These are phyloP conservation scores for Dryobota labecula DNA, from an alignment of 2,888 invertebrate genomes.

Conservation along the genomic window DNA sequence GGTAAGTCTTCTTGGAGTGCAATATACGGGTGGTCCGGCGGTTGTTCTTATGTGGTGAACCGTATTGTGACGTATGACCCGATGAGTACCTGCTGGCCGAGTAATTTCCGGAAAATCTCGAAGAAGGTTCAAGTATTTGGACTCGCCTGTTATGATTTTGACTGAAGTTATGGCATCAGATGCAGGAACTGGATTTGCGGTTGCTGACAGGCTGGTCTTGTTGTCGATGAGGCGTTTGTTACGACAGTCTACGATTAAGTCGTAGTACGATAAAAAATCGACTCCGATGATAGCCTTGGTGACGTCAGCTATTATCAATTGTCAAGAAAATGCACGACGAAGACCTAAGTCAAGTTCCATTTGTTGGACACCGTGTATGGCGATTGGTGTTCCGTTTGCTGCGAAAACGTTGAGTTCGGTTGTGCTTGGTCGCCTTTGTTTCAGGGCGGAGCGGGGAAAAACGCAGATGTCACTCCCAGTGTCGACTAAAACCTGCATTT, in stretches of 20 bases:
- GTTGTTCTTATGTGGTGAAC: constrained; percentile 17
- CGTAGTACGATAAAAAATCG: constrained; percentile 2
- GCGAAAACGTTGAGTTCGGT: constrained; percentile 2
- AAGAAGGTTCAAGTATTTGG: neutral
- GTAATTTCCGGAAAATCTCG: constrained; percentile 14
- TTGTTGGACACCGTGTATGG: constrained; percentile 1
- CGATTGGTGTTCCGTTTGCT: constrained; percentile 7
- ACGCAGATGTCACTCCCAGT: too few relatives aligned
- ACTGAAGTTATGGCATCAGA: constrained; percentile 8
- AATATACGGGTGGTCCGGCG: constrained; percentile 12
- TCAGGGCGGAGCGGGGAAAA: constrained; percentile 1
- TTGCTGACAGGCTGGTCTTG: neutral
- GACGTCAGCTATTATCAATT: constrained; percentile 5
- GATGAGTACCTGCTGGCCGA: constrained; percentile 11
- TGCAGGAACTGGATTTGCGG: neutral
- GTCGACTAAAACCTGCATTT: too few relatives aligned
- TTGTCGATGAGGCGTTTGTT: too few relatives aligned
- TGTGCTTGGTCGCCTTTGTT: constrained; percentile 10
- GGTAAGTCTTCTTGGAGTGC: neutral
- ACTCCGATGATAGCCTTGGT: constrained; percentile 7
- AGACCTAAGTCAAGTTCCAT: constrained; percentile 4
- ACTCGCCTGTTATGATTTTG: constrained; percentile 4
- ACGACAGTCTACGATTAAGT: too few relatives aligned
- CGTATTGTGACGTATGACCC: constrained; percentile 23
- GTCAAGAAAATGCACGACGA: too few relatives aligned